These are phyloP conservation scores for Prochilodus magdalenae DNA, from an alignment of 2,113 vertebrate species.

Conservation along the genomic window DNA sequence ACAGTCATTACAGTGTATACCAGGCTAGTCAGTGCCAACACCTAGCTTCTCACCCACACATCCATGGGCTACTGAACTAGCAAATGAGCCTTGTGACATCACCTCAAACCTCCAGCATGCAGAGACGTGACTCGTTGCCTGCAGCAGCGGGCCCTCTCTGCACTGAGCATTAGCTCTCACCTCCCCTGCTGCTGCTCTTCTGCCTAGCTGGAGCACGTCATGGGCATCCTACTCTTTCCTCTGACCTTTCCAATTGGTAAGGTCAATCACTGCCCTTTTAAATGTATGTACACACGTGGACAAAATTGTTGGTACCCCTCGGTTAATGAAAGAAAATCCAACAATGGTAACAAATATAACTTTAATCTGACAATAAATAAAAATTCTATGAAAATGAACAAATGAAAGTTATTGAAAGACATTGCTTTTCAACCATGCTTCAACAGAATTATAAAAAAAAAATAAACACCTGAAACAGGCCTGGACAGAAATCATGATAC, in stretches of 20 bases:
- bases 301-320: no score
- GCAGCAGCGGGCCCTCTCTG: background rate
- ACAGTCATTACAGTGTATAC: conserved; percentile 25
- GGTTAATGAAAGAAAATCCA: no score
- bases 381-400: no score
- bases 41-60: conserved; percentile 40
- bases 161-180: background rate
- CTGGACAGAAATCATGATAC: no score
- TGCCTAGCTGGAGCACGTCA: background rate
- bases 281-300: background rate
- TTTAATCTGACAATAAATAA: no score
- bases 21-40: conserved; percentile 38
- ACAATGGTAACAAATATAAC: no score
- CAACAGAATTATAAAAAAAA: no score
- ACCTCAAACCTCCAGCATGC: conserved; percentile 14
- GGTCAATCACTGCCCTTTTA: conserved; percentile 33
- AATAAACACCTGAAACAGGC: no score
- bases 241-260: conserved; percentile 43
- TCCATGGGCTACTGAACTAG: conserved; percentile 34
- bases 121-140: conserved; percentile 3
- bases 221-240: background rate
- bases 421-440: no score
- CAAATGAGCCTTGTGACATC: conserved; percentile 38
- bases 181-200: background rate
- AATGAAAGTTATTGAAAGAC: no score